phyloP scores from a whole-genome alignment of 2,888 invertebrate species.

The Cephus nigrinus region DNA sequence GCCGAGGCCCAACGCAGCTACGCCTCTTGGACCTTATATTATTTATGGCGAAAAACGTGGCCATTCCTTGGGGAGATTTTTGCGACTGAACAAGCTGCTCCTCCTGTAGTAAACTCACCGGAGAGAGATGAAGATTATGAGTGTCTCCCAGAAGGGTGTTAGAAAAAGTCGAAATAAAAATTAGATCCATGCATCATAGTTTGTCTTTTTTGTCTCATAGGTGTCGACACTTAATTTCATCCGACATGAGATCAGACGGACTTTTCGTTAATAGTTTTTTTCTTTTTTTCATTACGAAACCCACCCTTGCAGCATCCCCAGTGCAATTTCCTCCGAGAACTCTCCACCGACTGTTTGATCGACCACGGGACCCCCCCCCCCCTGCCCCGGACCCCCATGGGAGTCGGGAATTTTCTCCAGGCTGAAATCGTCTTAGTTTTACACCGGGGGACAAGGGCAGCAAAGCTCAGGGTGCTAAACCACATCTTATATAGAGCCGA shows the following conservation, averaged over 20 bases:
- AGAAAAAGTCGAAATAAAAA: background rate
- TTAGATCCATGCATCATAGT: background rate
- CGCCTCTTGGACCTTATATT: constrained; percentile 11
- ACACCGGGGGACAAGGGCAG: constrained; percentile 1
- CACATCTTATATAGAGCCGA: background rate
- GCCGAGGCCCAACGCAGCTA: constrained; percentile 11
- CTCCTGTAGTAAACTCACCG: background rate
- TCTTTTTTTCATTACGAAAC: too few relatives aligned
- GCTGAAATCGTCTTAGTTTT: constrained; percentile 4
- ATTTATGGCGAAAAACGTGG: constrained; percentile 14
- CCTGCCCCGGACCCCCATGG: background rate
- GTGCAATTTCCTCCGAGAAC: background rate
- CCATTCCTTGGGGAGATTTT: constrained; percentile 4
- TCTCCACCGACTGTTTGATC: constrained; percentile 4
- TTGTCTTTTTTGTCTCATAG: background rate
- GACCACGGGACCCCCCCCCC: background rate
- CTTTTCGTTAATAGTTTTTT: background rate
- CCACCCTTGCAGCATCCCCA: background rate
- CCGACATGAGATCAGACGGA: background rate
- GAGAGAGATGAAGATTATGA: background rate
- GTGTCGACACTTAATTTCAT: background rate
- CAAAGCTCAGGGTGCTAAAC: background rate
- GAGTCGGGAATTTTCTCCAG: background rate
- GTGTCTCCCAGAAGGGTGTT: background rate
- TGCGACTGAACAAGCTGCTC: constrained; percentile 3